Conservation (phyloP, 2,797 vertebrate genomes). For the Syndactyla subalaris region DNA sequence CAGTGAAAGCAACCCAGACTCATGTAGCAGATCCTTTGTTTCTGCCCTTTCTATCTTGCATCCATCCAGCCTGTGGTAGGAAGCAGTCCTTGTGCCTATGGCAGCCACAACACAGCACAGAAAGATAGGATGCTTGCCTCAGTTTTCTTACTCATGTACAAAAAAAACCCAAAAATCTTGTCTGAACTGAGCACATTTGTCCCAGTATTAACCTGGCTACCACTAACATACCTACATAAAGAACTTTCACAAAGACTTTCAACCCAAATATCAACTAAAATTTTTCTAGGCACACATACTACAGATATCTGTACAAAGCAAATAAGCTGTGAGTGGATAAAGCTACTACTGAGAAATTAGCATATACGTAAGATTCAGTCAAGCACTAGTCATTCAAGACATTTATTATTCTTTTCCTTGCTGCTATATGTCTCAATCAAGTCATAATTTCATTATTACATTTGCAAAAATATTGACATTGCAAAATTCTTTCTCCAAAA, state of each 20-base stretch:
- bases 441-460: not conserved
- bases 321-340: not conserved
- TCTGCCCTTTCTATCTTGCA: not conserved
- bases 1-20: not conserved
- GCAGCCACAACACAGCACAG: not conserved
- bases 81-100: not conserved
- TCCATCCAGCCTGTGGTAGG: accelerated
- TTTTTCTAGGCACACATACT: not conserved
- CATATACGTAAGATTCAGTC: constrained; percentile 25
- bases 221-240: not conserved
- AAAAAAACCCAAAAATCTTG: not conserved
- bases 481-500: not conserved
- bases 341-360: not conserved
- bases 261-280: not conserved
- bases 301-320: not conserved
- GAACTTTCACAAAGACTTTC: not conserved
- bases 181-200: not conserved
- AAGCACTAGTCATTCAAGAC: not conserved
- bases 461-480: not conserved
- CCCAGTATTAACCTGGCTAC: not conserved
- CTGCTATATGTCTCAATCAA: not conserved
- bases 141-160: not conserved
- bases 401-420: constrained; percentile 11
- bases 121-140: not conserved
- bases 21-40: not conserved